Base-by-base conservation (phyloP, 2,888 invertebrate genomes). In the Mythimna albipuncta region DNA sequence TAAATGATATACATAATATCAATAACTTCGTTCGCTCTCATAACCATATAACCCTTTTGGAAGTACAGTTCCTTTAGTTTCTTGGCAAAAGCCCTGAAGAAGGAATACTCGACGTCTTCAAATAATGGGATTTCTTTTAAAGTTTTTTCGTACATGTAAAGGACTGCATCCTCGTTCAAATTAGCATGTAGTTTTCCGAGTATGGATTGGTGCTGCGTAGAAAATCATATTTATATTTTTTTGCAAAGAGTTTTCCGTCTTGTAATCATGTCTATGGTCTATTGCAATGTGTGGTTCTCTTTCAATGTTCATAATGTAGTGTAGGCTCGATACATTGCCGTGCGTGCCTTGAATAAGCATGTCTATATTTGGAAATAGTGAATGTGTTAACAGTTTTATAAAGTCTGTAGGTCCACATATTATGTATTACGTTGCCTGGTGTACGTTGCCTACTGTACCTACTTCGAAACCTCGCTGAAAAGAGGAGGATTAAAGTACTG, bases 31-130 rank as follows among this genome's bases (percentile, higher is more conserved):
- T 96, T 94, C 1, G 93, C 86, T 83, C 93, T 92, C 84, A 94
- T 92, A 59, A 96, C 92, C 92, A 95, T 93, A 69, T 95, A 95
- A 3, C 96, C 95, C 79, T 96, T 96, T 84, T 95, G 95, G 77
- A 93, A 96, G 81, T 96, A 96, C 26, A 88, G 85, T 82, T 96
- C 96, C 55, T 87, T 89, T 9, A 97, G 89, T 83, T 95, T 94
- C 85, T 96, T 96, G 0, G 96, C 96, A 75, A 97, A 94, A 6
- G 96, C 95, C 88, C 97, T 93, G 80, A 97, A 96, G 90, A 97
- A 97, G 0, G 96, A 96, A 81, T 93, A 93, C 69, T 97, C 96
- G 0, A 96, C 94, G 75, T 95, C 93, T 87, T 96, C 96, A 77
- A 97, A 97, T 63, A 97, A 84, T 13, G 97, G 96, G 83, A 97